Evolutionary conservation across 2,113 vertebrate species (phyloP).

Genomic region (Vulpes ferrilata): DNA sequence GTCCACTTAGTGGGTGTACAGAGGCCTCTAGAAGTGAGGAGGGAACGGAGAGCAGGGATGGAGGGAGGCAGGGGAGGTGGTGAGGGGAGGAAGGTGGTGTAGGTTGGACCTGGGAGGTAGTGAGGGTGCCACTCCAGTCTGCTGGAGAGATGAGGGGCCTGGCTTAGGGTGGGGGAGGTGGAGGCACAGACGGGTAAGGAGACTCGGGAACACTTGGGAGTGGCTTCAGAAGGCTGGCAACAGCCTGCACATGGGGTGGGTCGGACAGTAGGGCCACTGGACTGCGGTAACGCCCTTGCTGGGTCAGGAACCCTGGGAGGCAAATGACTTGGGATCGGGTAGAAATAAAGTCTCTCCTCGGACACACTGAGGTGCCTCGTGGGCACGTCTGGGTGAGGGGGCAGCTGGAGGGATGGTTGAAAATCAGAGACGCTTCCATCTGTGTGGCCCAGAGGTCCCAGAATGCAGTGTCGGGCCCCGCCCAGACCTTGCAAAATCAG

Average conservation of each 20-base stretch:
- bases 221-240: not conserved
- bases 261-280: not conserved
- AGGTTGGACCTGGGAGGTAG: accelerated
- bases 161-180: not conserved
- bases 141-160: accelerated
- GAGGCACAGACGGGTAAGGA: not conserved
- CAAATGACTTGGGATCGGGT: too few relatives aligned
- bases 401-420: not conserved
- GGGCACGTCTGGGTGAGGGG: not conserved
- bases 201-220: not conserved
- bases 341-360: not conserved
- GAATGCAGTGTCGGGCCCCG: not conserved
- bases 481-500: too few relatives aligned
- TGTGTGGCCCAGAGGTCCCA: not conserved
- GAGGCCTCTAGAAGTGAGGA: not conserved
- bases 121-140: accelerated
- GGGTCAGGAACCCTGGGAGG: too few relatives aligned
- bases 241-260: too few relatives aligned
- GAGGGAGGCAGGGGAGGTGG: accelerated
- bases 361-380: not conserved
- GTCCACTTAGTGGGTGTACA: not conserved
- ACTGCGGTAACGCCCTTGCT: not conserved
- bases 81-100: not conserved
- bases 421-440: not conserved
- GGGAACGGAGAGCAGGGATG: too few relatives aligned